These are phyloP conservation scores for Amiota minor DNA, from an alignment of 2,888 invertebrate genomes.

Conservation along the genomic window DNA sequence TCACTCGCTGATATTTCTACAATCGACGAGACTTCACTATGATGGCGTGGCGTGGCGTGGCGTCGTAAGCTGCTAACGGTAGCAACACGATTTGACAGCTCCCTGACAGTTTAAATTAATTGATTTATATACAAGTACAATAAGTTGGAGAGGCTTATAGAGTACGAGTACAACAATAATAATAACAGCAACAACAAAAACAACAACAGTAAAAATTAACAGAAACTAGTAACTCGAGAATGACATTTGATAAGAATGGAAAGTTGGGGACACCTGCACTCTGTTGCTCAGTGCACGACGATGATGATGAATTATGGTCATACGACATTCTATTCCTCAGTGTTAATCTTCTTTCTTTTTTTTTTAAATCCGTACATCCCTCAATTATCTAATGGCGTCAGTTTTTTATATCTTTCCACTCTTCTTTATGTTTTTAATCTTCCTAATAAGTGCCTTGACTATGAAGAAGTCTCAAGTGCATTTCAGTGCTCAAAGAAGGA, in stretches of 20 bases:
- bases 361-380: constrained; percentile 1
- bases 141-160: constrained; percentile 35
- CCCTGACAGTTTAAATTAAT: constrained; percentile 70
- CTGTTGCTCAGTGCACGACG: not conserved
- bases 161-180: too few relatives aligned
- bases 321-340: not conserved
- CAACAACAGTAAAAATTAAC: constrained; percentile 28
- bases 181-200: constrained; percentile 35
- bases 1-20: constrained; percentile 18
- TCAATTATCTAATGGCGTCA: constrained; percentile 46
- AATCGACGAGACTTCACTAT: constrained; percentile 14
- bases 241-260: constrained; percentile 23
- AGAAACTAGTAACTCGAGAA: constrained; percentile 22
- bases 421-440: constrained; percentile 32
- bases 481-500: not conserved
- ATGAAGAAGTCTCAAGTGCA: constrained; percentile 15
- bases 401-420: constrained; percentile 31
- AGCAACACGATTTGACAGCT: constrained; percentile 70
- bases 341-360: not conserved
- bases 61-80: constrained; percentile 53
- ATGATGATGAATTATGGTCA: constrained; percentile 22
- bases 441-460: constrained; percentile 39
- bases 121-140: constrained; percentile 61
- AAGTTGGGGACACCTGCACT: constrained; percentile 16
- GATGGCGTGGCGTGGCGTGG: constrained; percentile 21